phyloP scores from a whole-genome alignment of 2,113 vertebrate genomes.

The Leptobrachium leishanense region DNA sequence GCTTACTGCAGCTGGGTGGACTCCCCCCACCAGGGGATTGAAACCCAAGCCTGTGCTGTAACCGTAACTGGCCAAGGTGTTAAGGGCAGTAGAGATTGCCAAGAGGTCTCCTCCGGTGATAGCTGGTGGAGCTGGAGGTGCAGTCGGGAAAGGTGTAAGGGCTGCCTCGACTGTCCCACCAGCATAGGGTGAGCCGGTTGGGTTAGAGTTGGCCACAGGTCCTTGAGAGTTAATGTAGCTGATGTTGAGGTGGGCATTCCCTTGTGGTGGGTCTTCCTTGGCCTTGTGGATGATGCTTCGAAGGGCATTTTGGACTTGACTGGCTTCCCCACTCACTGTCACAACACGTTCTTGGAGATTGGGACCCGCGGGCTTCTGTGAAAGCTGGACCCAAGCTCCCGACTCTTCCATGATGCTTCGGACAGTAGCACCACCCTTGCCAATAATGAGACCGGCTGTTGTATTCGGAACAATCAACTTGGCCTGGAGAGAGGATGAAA shows the following conservation, averaged over 20 bases:
- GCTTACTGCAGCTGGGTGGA: constrained; percentile 87
- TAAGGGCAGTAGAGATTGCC: constrained; percentile 89
- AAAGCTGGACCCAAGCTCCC: constrained; percentile 91
- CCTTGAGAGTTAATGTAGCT: constrained; percentile 91
- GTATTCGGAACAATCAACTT: constrained; percentile 94
- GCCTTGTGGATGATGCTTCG: constrained; percentile 94
- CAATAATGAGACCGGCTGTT: constrained; percentile 89
- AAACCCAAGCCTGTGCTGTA: constrained; percentile 92
- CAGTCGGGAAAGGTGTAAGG: constrained; percentile 70
- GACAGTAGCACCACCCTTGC: constrained; percentile 88
- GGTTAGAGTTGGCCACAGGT: constrained; percentile 92
- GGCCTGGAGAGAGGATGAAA: constrained; percentile 65
- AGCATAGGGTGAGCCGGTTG: constrained; percentile 92
- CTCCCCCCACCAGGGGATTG: constrained; percentile 85
- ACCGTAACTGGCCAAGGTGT: constrained; percentile 91
- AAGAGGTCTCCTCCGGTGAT: constrained; percentile 89
- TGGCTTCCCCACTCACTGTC: constrained; percentile 87
- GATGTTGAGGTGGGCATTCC: constrained; percentile 93
- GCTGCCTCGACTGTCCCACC: constrained; percentile 86
- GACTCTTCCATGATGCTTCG: constrained; percentile 94
- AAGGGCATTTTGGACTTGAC: constrained; percentile 89
- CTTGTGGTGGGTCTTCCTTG: constrained; percentile 87
- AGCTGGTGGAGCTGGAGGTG: constrained; percentile 81
- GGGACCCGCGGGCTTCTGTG: constrained; percentile 90
- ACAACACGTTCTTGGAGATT: constrained; percentile 92